Conservation (phyloP, 2,113 vertebrate species). For the Aspidoscelis tigris region DNA sequence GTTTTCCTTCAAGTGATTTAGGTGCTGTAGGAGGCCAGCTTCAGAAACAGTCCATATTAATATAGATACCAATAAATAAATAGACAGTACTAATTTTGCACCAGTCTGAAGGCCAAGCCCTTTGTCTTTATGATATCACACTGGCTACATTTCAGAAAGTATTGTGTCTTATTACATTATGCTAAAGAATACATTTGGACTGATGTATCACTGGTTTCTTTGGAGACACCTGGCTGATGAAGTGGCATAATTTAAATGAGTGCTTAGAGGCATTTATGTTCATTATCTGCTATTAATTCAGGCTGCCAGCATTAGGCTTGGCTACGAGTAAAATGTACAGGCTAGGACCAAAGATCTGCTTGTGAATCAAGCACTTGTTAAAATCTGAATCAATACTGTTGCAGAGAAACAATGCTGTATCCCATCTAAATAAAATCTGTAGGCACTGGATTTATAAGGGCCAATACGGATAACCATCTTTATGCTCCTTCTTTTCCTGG, state of each 20-base stretch:
- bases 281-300: conserved; percentile 40
- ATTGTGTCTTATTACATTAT: conserved; percentile 20
- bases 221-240: conserved; percentile 34
- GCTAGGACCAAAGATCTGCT: not conserved
- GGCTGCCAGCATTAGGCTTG: not conserved
- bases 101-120: not conserved
- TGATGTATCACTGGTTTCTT: conserved; percentile 35
- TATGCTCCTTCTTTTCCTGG: too few species aligned
- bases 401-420: not conserved
- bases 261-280: conserved; percentile 47
- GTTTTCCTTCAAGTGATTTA: conserved; percentile 20
- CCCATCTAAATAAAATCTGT: not conserved
- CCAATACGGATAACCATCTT: not conserved
- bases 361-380: conserved; percentile 1
- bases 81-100: conserved; percentile 38
- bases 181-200: conserved; percentile 34
- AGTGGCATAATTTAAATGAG: conserved; percentile 22
- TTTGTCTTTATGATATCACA: conserved; percentile 28
- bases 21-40: not conserved
- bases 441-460: not conserved
- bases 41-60: conserved; percentile 26
- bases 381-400: not conserved
- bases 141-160: conserved; percentile 27
- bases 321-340: conserved; percentile 30
- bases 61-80: conserved; percentile 17